Percentiles rank a stretch among this genome's conserved stretches.
Conservation (phyloP, 2,113 vertebrate species). For the Entomyzon cyanotis region DNA sequence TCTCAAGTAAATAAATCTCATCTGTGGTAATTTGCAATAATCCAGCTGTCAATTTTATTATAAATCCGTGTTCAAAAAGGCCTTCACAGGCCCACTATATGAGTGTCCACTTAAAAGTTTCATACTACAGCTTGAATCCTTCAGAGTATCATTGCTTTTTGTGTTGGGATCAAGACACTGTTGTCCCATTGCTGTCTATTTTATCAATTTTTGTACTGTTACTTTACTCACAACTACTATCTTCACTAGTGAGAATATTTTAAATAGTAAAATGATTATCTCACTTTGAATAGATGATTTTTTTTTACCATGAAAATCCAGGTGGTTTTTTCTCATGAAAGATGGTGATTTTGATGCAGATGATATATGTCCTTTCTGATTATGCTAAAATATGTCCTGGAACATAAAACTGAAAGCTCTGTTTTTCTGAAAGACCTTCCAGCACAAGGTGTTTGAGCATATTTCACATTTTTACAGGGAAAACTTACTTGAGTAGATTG, state of each 20-base stretch:
- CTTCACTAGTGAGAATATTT: background rate
- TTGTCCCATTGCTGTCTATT: background rate
- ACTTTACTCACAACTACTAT: background rate
- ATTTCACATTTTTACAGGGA: background rate
- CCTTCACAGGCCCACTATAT: background rate
- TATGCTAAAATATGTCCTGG: background rate
- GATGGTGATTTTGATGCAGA: background rate
- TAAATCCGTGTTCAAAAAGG: background rate
- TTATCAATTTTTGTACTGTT: background rate
- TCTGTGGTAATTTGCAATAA: background rate
- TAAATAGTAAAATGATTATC: background rate
- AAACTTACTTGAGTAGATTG: background rate
- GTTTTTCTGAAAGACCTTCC: background rate
- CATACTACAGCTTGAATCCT: background rate
- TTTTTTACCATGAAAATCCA: background rate
- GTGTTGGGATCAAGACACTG: background rate
- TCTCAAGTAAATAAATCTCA: background rate
- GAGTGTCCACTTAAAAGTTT: constrained; percentile 8
- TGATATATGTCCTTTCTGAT: background rate
- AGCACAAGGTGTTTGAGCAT: background rate
- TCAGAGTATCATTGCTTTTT: background rate
- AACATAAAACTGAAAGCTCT: background rate
- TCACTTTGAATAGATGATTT: background rate
- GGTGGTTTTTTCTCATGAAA: background rate
- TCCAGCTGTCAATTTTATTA: background rate